These are phyloP conservation scores for Pteromalus puparum DNA, from an alignment of 1,140 invertebrate species.

Conservation along the genomic window DNA sequence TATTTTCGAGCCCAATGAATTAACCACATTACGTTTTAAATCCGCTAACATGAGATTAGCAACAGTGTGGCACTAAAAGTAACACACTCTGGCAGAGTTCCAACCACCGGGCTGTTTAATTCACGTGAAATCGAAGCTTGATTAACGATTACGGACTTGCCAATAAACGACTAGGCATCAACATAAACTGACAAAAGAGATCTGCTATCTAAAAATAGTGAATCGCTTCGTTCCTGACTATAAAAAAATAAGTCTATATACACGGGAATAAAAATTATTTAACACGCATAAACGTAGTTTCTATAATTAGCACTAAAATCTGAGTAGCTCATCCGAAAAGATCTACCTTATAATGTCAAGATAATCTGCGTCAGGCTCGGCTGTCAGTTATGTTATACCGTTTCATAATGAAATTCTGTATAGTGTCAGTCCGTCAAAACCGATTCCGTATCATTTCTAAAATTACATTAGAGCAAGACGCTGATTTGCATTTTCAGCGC, in stretches of 20 bases:
- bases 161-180: not conserved
- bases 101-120: not conserved
- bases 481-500: no score
- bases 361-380: not conserved
- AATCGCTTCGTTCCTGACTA: no score
- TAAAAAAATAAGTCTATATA: no score
- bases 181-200: not conserved
- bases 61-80: no score
- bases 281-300: no score
- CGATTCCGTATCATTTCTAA: not conserved
- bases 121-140: not conserved
- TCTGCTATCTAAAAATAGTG: no score
- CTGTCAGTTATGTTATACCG: not conserved
- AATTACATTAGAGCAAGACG: not conserved
- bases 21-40: not conserved
- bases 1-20: not conserved
- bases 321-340: no score
- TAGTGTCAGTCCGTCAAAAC: not conserved
- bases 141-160: not conserved
- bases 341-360: no score
- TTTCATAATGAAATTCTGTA: not conserved
- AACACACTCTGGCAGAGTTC: not conserved
- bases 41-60: not conserved
- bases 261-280: no score
- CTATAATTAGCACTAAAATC: no score